Conservation (phyloP, 2,113 vertebrate species). For the Planiliza haematocheilus region DNA sequence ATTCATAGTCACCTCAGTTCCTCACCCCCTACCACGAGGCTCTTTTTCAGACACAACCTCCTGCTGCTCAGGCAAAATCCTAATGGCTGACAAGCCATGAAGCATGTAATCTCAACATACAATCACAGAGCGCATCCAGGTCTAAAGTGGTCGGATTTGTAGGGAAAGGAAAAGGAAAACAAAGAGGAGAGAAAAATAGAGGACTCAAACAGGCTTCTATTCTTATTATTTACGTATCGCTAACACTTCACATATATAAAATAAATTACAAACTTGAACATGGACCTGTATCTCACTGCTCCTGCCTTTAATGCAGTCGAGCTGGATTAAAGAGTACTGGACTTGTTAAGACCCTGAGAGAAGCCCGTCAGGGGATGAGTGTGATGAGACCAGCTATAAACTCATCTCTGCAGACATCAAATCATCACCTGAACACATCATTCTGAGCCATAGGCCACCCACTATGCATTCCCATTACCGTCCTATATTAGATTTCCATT, state of each 20-base stretch:
- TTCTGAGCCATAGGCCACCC: conserved; percentile 57
- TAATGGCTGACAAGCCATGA: conserved; percentile 23
- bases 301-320: neutral
- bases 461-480: conserved; percentile 66
- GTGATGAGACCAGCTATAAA: neutral
- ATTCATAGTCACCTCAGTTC: conserved; percentile 47
- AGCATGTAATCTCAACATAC: conserved; percentile 44
- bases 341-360: conserved; percentile 10
- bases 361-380: neutral
- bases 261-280: conserved; percentile 23
- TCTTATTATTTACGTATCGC: conserved; percentile 29
- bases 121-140: conserved; percentile 11
- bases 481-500: conserved; percentile 74
- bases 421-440: conserved; percentile 38
- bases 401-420: conserved; percentile 50
- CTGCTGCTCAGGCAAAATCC: conserved; percentile 33
- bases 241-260: too few species aligned
- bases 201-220: conserved; percentile 10
- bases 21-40: conserved; percentile 34
- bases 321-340: neutral
- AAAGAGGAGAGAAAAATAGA: neutral
- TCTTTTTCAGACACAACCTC: conserved; percentile 35
- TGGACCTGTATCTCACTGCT: conserved; percentile 12
- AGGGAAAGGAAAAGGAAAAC: neutral
- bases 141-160: neutral